Evolutionary conservation across 2,888 invertebrate species (phyloP), one percentile per base, ranked within the genome.

Genomic region (Spilarctia lutea): DNA sequence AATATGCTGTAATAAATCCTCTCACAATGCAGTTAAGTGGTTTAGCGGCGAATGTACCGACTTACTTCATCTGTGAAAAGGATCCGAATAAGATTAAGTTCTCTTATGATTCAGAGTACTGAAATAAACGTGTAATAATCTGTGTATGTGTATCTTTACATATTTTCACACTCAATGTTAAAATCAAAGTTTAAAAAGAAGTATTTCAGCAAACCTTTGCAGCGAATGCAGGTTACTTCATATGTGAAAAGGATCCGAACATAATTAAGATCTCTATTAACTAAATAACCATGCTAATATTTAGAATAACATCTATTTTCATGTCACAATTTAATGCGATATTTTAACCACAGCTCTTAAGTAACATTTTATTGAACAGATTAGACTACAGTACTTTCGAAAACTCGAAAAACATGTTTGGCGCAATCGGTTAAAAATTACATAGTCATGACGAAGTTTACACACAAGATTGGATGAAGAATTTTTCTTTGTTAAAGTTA

Each of bases 1-100:
- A 48, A 45, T 10, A 30, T 10, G 45, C 18, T 1, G 0, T 11
- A 6, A 30, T 68, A 1, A 18, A 68, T 30, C 45, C 45, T 0
- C 0, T 8, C 4, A 20, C 45, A 48, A 11, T 20, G 45, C 3
- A 18, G 10, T 30, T 68, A 30, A 11, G 0, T 1, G 16, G 45
- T 18, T 48, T 24, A 3, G 1, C 3, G 0, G 20, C 0, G 1
- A 7, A 2, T n/a, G 10, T 0, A 0, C 2, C 10, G 13, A 1
- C 2, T 24, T 1, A 45, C 16, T 67, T 67, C 45, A 1, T 45
- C 27, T 67, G 67, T 67, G 45, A 67, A 67, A 45, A 68, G n/a
- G 45, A 45, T 45, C 45, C 68, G 8, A 68, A 48, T 20, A 45
- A 68, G 11, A 11, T 45, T 20, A 68, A 11, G 11, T 48, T 68